A percentile compares a stretch with the other conserved stretches of the same genome.
Conservation (phyloP, 2,797 vertebrate genomes). For the Orestias chungarensis region DNA sequence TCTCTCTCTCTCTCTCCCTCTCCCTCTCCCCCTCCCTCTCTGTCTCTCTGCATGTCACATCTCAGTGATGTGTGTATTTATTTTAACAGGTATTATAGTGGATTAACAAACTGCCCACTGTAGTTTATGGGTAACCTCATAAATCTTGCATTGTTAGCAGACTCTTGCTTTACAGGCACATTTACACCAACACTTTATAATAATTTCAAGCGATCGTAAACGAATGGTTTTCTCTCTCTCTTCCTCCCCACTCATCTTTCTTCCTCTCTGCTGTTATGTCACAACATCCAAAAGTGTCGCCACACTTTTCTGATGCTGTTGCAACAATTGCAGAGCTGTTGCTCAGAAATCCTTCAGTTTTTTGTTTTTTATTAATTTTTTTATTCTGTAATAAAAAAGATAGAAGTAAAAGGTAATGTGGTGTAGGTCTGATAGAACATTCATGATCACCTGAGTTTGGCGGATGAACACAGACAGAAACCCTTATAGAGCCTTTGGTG, state of each 20-base stretch:
- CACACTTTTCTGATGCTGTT: conserved; percentile 41
- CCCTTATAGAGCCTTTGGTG: conserved; percentile 65
- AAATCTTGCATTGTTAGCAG: conserved; percentile 73
- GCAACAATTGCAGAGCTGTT: conserved; percentile 55
- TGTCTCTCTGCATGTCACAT: conserved; percentile 48
- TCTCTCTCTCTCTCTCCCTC: neutral
- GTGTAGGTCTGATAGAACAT: conserved; percentile 57
- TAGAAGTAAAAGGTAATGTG: conserved; percentile 26
- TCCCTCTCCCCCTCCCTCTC: neutral
- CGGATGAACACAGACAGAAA: conserved; percentile 45
- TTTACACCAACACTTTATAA: conserved; percentile 76
- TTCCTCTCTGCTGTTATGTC: conserved; percentile 42
- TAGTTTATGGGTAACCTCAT: conserved; percentile 68
- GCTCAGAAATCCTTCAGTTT: conserved; percentile 37
- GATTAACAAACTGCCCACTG: conserved; percentile 76
- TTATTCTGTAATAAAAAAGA: conserved; percentile 10
- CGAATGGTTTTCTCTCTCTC: conserved; percentile 12
- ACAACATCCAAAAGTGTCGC: conserved; percentile 53
- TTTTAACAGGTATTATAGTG: conserved; percentile 71
- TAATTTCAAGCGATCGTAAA: conserved; percentile 70
- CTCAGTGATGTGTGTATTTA: conserved; percentile 50
- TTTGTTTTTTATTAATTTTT: neutral
- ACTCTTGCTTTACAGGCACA: conserved; percentile 68
- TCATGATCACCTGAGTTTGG: conserved; percentile 54
- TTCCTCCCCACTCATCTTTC: neutral